Conservation (phyloP, 2,888 invertebrate genomes). For the Philaethria dido region DNA sequence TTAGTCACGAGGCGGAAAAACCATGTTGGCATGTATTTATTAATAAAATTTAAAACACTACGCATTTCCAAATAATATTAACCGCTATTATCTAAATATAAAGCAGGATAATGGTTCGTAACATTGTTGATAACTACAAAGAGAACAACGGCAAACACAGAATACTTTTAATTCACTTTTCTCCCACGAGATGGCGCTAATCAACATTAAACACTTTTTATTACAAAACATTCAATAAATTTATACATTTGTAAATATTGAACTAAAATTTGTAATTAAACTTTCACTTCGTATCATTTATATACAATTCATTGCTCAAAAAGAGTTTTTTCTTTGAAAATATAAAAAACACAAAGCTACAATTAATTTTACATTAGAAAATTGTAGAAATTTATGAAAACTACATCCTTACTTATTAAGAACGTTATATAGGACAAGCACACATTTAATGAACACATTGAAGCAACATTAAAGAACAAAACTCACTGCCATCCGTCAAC, state of each 20-base stretch:
- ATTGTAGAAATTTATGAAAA: too few relatives aligned
- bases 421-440: background rate
- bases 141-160: conserved; percentile 5
- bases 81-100: background rate
- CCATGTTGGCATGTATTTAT: background rate
- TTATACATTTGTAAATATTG: background rate
- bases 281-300: background rate
- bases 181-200: conserved; percentile 9
- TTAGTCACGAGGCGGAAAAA: too few relatives aligned
- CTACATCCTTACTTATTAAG: too few relatives aligned
- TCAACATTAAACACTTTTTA: background rate
- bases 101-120: background rate
- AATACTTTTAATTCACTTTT: background rate
- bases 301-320: background rate
- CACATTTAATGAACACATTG: background rate
- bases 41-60: background rate
- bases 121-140: conserved; percentile 3
- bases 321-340: too few relatives aligned
- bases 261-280: background rate
- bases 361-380: too few relatives aligned
- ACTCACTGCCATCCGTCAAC: conserved; percentile 52
- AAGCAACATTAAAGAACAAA: background rate
- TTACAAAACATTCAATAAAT: background rate
- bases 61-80: background rate
- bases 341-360: too few relatives aligned